Evolutionary conservation across 1,140 invertebrate species (phyloP), one percentile per base, ranked within the genome.

Genomic region (Centruroides sculpturatus): DNA sequence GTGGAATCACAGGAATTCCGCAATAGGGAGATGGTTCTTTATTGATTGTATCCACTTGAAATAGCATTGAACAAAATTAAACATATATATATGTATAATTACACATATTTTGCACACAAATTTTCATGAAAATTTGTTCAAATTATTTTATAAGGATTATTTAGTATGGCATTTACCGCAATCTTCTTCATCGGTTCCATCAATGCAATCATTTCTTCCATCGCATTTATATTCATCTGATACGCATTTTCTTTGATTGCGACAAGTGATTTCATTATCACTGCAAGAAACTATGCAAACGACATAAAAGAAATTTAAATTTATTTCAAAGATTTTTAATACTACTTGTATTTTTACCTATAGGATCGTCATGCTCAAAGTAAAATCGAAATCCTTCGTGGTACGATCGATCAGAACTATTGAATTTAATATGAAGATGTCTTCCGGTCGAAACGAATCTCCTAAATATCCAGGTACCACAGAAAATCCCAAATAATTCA

Each of bases 121-220:
- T 23, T 23, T 23, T 1, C 23, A 23, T 23, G 0, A 23, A 23
- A 23, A 23, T 23, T 23, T 2, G 23, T 2, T 23, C 23, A 23
- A 23, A 23, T 23, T 23, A 23, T 23, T 23, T 23, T 23, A 23
- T 23, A 23, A 23, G 23, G 23, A 23, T 1, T 23, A 1, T 23
- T 23, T 23, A 23, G 23, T 23, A 23, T 23, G 23, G 23, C 23
- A 23, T 23, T 47, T 41, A 59, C 59, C 41, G 56, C 66, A 67
- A 60, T 75, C 61, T 11, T 64, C 55, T 69, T 81, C 80, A 71
- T 93, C 90, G 1, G 86, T 89, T 48, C 88, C 87, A 72, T 97
- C 92, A 35, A 86, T 87, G 74, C 93, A 97, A 70, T 95, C 89
- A 72, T 94, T 87, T 5, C 86, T 75, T 6, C 87, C 84, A 73